Evolutionary conservation across 2,888 invertebrate species (phyloP), one percentile per base, ranked within the genome.

Genomic region (Papilio demoleus): DNA sequence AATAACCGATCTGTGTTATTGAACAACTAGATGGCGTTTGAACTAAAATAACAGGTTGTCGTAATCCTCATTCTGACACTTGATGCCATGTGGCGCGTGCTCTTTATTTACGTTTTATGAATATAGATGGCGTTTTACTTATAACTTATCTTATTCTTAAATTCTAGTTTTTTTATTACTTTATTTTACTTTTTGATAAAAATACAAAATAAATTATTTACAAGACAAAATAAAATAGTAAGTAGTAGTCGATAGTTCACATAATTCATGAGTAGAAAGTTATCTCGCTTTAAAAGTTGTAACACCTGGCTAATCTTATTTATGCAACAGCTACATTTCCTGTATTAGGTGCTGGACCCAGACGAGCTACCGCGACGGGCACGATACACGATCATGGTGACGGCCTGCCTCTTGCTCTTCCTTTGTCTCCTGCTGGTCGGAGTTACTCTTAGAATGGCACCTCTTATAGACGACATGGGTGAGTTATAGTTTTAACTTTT

Each of bases 401-500:
- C 98, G 53, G 98, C 98, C 71, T 97, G 97, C 81, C 93, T 98
- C 72, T 93, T 98, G 74, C 94, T 98, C 70, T 95, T 97, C 81
- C 96, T 98, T 93, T 97, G 98, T 88, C 94, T 98, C 78, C 93
- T 98, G 74, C 93, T 98, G 70, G 98, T 98, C 36, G 98, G 98
- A 17, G 96, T 98, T 68, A 98, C 98, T 4, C 93, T 98, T 36
- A 94, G 98, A 73, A 97, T 98, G 97, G 98, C 98, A 14, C 98
- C 98, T 12, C 96, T 98, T 75, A 98, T 98, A 80, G 98, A 98
- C 84, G 98, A 98, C 81, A 97, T 98, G 96, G 98, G 98, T 98
- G 90, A 96, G 97, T 95, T 4, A 58, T 8, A 67, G 8, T 19
- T 40, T 34, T 4, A n/a, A 14, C n/a, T 27, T 53, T 24, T 31